Base-by-base conservation (phyloP, 2,888 invertebrate genomes). In the Melinopterus prodromus region DNA sequence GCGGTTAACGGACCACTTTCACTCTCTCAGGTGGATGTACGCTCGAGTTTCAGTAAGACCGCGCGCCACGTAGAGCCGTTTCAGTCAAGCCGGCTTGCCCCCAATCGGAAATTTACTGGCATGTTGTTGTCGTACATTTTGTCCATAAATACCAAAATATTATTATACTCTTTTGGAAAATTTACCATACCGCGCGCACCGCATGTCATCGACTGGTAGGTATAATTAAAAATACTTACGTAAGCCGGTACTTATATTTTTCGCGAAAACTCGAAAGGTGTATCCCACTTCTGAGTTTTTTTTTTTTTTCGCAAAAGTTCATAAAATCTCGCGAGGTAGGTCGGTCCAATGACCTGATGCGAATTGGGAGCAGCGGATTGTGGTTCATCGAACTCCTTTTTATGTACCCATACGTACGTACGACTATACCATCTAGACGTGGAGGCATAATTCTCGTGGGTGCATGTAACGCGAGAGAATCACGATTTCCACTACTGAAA, bases 1-100 rank as follows among this genome's bases (percentile, higher is more conserved):
- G 81, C 81, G 80, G 81, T 79, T 83, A 84, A 84, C 84, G 84
- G 83, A 83, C 82, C 83, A 83, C 84, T 84, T 84, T 84, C 84
- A 84, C 84, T 84, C 81, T 84, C 82, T 82, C 83, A 84, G 84
- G 84, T 84, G 83, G 84, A 83, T 84, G 84, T 83, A 83, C 84
- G 83, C 82, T 79, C 77, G 77, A 77, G 53, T 53, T 53, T 53
- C 53, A 53, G 53, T 53, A 53, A 53, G 53, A 53, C 53, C 53
- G 12, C 7, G 38, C 38, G 53, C 53, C 53, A 53, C 53, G 53
- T 53, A 53, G 5, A 53, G 53, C 53, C 53, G 12, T 53, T 53
- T 12, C 53, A 53, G 38, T 38, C 38, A 9, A 38, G 6, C 7
- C 53, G 12, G 53, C 12, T 9, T 53, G 53, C 53, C 53, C 53